Conservation (phyloP, 1,140 invertebrate genomes). For the Acromyrmex charruanus region DNA sequence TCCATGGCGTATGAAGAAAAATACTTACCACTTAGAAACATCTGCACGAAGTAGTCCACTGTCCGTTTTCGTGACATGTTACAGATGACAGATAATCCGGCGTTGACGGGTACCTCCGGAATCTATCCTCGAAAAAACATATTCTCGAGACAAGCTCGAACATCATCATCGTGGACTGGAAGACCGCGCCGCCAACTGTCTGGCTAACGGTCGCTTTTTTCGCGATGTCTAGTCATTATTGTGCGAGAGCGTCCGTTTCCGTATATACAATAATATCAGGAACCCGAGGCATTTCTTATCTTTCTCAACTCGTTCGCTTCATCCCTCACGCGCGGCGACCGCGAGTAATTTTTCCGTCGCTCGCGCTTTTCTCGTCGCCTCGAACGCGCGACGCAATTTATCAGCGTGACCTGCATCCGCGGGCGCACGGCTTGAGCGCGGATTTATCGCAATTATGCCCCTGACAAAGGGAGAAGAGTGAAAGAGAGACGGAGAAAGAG, state of each 20-base stretch:
- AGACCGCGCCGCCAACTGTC: constrained; percentile 3
- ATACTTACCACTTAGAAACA: constrained; percentile 5
- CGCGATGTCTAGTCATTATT: constrained; percentile 23
- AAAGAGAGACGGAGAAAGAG: background rate
- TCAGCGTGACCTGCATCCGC: constrained; percentile 57
- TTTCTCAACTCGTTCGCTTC: background rate
- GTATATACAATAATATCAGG: constrained; percentile 48
- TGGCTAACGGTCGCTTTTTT: constrained; percentile 40
- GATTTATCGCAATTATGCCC: constrained; percentile 60
- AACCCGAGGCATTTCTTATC: constrained; percentile 41
- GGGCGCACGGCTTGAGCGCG: constrained; percentile 53
- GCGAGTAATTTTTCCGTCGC: constrained; percentile 45
- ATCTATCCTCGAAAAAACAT: constrained; percentile 47
- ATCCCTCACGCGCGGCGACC: constrained; percentile 16
- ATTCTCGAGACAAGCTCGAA: constrained; percentile 43
- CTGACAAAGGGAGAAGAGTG: constrained; percentile 26
- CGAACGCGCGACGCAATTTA: constrained; percentile 61
- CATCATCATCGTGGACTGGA: constrained; percentile 21
- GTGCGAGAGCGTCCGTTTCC: constrained; percentile 32
- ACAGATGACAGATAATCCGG: constrained; percentile 47
- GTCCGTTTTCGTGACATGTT: constrained; percentile 33
- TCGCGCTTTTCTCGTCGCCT: constrained; percentile 58
- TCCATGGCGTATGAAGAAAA: constrained; percentile 19
- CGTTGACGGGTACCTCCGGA: constrained; percentile 5
- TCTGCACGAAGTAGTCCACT: background rate